A percentile compares a stretch with the other conserved stretches of the same genome.
Conservation (phyloP, 64 coral and sea anemone species). For the Dendrophyllia cribrosa region DNA sequence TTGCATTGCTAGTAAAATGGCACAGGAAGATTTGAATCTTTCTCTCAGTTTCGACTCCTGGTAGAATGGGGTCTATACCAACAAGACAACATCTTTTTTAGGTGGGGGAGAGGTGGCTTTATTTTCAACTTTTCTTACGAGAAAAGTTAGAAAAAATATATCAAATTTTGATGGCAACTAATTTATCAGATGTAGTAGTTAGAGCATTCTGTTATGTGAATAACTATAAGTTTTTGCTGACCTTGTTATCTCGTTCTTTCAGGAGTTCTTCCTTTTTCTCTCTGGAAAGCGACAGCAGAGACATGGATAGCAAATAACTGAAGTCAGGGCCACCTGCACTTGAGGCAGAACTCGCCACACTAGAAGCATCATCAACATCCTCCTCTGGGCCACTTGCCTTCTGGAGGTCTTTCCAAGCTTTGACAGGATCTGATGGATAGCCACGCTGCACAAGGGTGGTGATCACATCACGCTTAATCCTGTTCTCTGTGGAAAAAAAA, state of each 20-base stretch:
- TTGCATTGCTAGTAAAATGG: too few relatives aligned
- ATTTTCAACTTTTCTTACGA: too few relatives aligned
- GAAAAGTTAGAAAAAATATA: too few relatives aligned
- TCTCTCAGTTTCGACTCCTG: too few relatives aligned
- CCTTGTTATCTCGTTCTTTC: constrained; percentile 93
- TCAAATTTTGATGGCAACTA: too few relatives aligned
- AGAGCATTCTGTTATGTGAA: background rate
- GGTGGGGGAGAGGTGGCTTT: too few relatives aligned
- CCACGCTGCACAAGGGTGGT: constrained; percentile 78
- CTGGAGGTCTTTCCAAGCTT: constrained; percentile 84
- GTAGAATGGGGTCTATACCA: too few relatives aligned
- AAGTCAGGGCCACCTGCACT: constrained; percentile 87
- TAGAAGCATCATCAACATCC: constrained; percentile 70
- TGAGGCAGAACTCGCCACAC: constrained; percentile 69
- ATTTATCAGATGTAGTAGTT: too few relatives aligned
- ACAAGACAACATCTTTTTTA: too few relatives aligned
- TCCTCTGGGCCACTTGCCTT: constrained; percentile 14
- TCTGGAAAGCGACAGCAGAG: constrained; percentile 78
- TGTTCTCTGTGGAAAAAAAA: constrained; percentile 75
- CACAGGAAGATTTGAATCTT: too few relatives aligned
- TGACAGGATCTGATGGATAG: constrained; percentile 87
- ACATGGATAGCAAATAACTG: constrained; percentile 88
- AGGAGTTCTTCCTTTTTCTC: constrained; percentile 96
- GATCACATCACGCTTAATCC: constrained; percentile 76
- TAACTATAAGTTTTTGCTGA: background rate